Conservation (phyloP, 2,113 vertebrate genomes). For the Cephalopterus ornatus region DNA sequence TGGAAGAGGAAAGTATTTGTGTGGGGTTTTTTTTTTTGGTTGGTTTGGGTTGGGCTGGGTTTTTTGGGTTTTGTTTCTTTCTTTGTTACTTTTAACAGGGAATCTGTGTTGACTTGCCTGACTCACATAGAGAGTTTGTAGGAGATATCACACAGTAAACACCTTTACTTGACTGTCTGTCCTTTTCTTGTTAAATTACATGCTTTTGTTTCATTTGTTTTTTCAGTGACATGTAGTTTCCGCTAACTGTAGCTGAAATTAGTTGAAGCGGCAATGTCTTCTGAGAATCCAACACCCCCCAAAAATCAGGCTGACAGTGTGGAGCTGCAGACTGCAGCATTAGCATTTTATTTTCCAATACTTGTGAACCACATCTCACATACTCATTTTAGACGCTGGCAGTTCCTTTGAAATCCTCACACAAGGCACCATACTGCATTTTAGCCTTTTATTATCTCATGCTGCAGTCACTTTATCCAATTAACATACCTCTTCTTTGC, state of each 20-base stretch:
- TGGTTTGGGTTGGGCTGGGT: neutral
- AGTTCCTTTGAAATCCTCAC: neutral
- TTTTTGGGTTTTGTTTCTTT: neutral
- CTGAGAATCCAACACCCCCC: neutral
- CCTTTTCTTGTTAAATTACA: neutral
- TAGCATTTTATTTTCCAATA: neutral
- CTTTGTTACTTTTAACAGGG: neutral
- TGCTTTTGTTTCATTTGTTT: neutral
- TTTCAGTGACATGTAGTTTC: neutral
- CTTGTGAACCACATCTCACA: neutral
- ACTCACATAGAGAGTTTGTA: neutral
- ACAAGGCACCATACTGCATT: neutral
- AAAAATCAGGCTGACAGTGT: neutral
- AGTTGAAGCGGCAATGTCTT: neutral
- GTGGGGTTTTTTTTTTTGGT: neutral
- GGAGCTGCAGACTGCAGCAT: neutral
- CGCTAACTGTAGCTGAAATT: neutral
- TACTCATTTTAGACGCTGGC: neutral
- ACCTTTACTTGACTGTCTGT: neutral
- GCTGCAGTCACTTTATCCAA: neutral
- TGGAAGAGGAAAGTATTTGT: neutral
- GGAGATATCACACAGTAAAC: neutral
- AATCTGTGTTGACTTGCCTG: neutral
- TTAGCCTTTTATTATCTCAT: neutral
- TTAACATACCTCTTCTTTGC: neutral